A percentile compares a stretch with the other conserved stretches of the same genome.
These are phyloP conservation scores for Piaya cayana DNA, from an alignment of 2,113 vertebrate species.

Conservation along the genomic window DNA sequence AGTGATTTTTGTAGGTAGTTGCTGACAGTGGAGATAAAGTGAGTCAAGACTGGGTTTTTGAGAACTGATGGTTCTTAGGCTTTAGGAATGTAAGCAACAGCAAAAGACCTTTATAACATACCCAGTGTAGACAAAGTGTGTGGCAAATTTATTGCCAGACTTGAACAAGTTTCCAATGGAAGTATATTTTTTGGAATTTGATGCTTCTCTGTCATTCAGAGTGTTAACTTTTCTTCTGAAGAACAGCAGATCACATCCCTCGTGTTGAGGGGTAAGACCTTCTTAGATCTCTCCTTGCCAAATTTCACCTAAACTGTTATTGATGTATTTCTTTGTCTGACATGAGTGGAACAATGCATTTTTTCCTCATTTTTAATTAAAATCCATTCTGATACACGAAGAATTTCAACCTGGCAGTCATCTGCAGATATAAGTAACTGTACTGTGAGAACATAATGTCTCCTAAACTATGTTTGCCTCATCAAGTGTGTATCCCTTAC, in stretches of 20 bases:
- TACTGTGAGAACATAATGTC: neutral
- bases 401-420: neutral
- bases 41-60: neutral
- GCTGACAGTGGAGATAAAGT: neutral
- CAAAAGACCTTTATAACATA: fast-evolving
- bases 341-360: neutral
- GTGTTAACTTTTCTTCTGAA: neutral
- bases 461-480: neutral
- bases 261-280: neutral
- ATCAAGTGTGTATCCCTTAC: neutral
- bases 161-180: neutral
- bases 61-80: neutral
- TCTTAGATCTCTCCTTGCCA: fast-evolving
- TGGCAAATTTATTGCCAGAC: neutral
- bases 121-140: fast-evolving
- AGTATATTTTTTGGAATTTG: neutral
- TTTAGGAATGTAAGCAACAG: neutral
- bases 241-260: neutral
- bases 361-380: neutral
- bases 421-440: neutral
- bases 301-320: neutral
- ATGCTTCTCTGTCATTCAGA: neutral
- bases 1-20: neutral
- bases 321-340: neutral
- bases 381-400: neutral